A percentile compares a stretch with the other conserved stretches of the same genome.
Evolutionary conservation across 92 coral and sea anemone genomes (phyloP).

Genomic region (Phenganax subtilis): DNA sequence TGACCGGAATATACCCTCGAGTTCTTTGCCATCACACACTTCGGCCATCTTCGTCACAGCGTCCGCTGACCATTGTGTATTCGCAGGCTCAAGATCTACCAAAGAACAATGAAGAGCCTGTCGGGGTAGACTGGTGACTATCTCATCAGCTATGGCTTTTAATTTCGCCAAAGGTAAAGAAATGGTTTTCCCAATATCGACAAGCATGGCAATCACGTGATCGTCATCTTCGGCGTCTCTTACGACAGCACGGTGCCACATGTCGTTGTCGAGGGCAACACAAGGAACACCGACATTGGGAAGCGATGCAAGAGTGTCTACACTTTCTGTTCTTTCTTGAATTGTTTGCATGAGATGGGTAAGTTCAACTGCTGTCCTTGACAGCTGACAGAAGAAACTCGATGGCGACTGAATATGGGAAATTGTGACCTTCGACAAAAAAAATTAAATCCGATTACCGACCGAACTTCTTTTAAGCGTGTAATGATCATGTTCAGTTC

Average conservation of each 20-base stretch:
- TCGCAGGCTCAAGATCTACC: constrained; percentile 40
- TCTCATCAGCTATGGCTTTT: background rate
- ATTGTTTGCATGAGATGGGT: constrained; percentile 45
- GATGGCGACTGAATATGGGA: constrained; percentile 51
- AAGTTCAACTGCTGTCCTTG: constrained; percentile 39
- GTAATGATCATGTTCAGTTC: no score
- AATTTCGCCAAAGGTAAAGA: constrained; percentile 11
- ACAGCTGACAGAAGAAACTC: constrained; percentile 59
- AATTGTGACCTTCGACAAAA: constrained; percentile 4
- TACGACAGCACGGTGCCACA: constrained; percentile 49
- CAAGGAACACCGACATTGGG: constrained; percentile 43
- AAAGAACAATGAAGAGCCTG: constrained; percentile 38
- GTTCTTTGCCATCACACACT: constrained; percentile 20
- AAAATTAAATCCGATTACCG: background rate
- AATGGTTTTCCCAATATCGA: constrained; percentile 17
- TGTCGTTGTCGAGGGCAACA: constrained; percentile 40
- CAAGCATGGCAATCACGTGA: constrained; percentile 23
- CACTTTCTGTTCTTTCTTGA: constrained; percentile 38
- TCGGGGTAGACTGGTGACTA: constrained; percentile 23
- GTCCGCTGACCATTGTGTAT: constrained; percentile 28
- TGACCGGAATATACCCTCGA: constrained; percentile 26
- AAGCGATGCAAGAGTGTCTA: constrained; percentile 17
- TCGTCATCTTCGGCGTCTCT: background rate
- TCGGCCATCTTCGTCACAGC: constrained; percentile 36
- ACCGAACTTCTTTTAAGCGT: no score